Conservation (phyloP, 2,888 invertebrate genomes). For the Napeogenes inachia region DNA sequence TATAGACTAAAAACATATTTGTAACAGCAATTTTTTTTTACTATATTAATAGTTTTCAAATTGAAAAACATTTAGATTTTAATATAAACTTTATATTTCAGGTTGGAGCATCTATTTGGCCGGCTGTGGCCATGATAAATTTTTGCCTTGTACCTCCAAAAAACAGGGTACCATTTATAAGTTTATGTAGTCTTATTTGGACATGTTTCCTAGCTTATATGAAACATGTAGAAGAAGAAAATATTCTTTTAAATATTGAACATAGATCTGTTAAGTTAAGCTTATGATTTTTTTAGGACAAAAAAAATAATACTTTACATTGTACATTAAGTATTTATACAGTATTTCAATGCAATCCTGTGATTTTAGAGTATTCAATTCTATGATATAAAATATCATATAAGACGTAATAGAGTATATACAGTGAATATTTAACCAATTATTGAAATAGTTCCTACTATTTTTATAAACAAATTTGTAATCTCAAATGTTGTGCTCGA, state of each 20-base stretch:
- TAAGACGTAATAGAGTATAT: background rate
- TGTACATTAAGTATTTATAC: constrained; percentile 1
- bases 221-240: constrained; percentile 79
- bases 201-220: constrained; percentile 88
- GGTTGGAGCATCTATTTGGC: constrained; percentile 86
- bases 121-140: constrained; percentile 84
- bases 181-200: constrained; percentile 86
- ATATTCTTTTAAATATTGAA: constrained; percentile 34
- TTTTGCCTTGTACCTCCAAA: constrained; percentile 83
- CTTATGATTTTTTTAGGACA: background rate
- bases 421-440: constrained; percentile 1
- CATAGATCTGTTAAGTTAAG: constrained; percentile 8
- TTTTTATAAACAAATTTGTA: background rate
- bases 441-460: constrained; percentile 2
- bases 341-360: background rate
- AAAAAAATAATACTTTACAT: background rate
- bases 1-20: too few relatives aligned
- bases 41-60: background rate
- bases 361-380: background rate
- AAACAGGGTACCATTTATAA: constrained; percentile 87
- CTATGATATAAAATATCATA: background rate
- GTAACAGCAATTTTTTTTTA: too few relatives aligned
- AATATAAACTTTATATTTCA: constrained; percentile 47
- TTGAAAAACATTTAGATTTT: background rate
- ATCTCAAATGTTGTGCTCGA: background rate